Conservation (phyloP, 2,113 vertebrate species). For the Acanthochromis polyacanthus region DNA sequence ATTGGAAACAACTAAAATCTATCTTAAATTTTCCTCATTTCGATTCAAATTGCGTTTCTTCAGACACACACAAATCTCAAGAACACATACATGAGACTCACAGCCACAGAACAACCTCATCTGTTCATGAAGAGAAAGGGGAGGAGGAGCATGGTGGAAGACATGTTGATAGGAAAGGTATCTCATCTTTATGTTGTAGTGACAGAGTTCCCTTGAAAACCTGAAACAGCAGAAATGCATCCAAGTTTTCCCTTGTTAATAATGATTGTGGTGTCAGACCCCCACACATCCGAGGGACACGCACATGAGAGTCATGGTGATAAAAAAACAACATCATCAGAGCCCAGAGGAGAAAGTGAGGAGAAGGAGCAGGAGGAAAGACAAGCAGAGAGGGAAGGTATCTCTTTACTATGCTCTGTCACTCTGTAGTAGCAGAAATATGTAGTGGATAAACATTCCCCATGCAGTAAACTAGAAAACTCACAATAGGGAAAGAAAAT, state of each 20-base stretch:
- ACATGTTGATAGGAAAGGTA: conserved; percentile 32
- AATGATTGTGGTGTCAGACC: conserved; percentile 18
- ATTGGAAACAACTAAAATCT: neutral
- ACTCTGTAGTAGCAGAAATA: neutral
- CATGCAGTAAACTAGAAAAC: neutral
- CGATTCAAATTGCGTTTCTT: neutral
- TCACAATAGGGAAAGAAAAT: too few relatives aligned
- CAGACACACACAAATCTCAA: conserved; percentile 21
- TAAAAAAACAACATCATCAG: neutral
- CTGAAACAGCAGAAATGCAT: neutral
- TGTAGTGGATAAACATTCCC: neutral
- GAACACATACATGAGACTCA: conserved; percentile 23
- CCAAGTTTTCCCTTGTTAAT: neutral
- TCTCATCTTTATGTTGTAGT: neutral
- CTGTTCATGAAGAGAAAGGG: neutral
- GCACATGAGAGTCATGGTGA: conserved; percentile 6
- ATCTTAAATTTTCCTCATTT: conserved; percentile 2
- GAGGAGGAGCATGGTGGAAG: conserved; percentile 3
- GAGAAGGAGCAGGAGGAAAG: neutral
- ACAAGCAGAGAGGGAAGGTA: conserved; percentile 15
- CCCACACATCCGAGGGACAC: conserved; percentile 21
- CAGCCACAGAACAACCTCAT: neutral
- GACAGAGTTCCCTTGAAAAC: neutral
- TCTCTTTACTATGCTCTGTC: neutral
- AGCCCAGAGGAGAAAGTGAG: neutral